Base-by-base conservation (phyloP, 2,888 invertebrate species). In the Napeogenes inachia region DNA sequence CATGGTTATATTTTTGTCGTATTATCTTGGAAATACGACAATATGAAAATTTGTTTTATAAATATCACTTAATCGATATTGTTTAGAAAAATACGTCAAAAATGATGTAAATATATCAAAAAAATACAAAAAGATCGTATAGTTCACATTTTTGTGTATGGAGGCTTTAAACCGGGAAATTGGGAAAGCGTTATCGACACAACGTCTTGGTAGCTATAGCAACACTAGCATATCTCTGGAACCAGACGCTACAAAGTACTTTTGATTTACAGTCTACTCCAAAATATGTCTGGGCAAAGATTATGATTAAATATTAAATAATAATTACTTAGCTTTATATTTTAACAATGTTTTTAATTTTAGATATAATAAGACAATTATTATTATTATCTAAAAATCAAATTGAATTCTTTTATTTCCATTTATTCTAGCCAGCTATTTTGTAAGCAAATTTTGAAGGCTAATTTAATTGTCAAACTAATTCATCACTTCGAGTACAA, bases 111-210 rank as follows among this genome's bases (percentile, higher is more conserved):
- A 72, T 60, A 61, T 71, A 72, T 74, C 71, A 71, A 74, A 75
- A 73, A 32, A 32, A 57, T 65, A 66, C 68, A 67, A 76, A 75
- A 63, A 68, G 71, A 72, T 76, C 73, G 75, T 75, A 75, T 59
- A 63, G 56, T 58, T 66, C 64, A 67, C 69, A 61, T 67, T 33
- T 59, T 70, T 69, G 68, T 71, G 67, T 72, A 73, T 70, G 62
- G 67, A 75, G 75, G 70, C 59, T 64, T 65, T 62, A 45, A 21
- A 50, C 70, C 66, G 68, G 77, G 81, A 73, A 84, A 82, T 79
- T 77, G 13, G 76, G 77, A 72, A 77, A 79, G 79, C 61, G 63
- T 73, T 89, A 89, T 89, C 77, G 89, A 87, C 88, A 69, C 77
- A 89, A 89, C 89, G 77, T 71, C 71, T 70, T 70, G 64, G 89